Evolutionary conservation across 2,888 invertebrate species (phyloP), one percentile per base, ranked within the genome.

Genomic region (Hyppa rectilinea): DNA sequence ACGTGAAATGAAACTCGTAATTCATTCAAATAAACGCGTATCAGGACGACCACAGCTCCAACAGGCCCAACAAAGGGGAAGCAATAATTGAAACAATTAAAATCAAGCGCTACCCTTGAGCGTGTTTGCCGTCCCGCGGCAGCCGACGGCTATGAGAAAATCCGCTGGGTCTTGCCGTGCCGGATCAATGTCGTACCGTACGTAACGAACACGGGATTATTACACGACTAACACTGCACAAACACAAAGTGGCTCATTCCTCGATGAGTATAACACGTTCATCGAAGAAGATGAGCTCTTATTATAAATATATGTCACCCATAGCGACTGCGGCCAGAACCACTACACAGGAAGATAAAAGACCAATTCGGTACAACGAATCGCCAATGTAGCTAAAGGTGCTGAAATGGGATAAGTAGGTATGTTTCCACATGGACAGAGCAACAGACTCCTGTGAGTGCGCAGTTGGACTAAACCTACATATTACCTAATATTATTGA

Each of bases 11-110:
- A 31, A 66, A 40, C 12, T 59, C 23, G 34, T 23, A 20, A 50
- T 43, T 71, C 12, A 40, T 56, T 56, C 20, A 29, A 29, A 43
- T 56, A 49, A 69, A 1, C n/a, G 56, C 34, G 20, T 12, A 40
- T n/a, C 26, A 20, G 60, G 14, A n/a, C n/a, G 23, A 31, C 40
- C 38, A 10, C 50, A 4, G 49, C 34, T 38, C 5, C 6, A 31
- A 31, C 29, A 40, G 59, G 55, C 34, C 34, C 36, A n/a, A 53
- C 52, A n/a, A 58, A 45, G 23, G 45, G 61, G 75, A 75, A 75
- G 75, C 50, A 29, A 36, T 62, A 10, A 68, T 62, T 75, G 50
- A 58, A 62, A 68, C 50, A 62, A 68, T 68, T 61, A 75, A 62
- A 52, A 45, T 29, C 26, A 17, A 52, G 58, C 29, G 17, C 34